phyloP scores from a whole-genome alignment of 1,140 invertebrate genomes.

The Drosophila erecta region DNA sequence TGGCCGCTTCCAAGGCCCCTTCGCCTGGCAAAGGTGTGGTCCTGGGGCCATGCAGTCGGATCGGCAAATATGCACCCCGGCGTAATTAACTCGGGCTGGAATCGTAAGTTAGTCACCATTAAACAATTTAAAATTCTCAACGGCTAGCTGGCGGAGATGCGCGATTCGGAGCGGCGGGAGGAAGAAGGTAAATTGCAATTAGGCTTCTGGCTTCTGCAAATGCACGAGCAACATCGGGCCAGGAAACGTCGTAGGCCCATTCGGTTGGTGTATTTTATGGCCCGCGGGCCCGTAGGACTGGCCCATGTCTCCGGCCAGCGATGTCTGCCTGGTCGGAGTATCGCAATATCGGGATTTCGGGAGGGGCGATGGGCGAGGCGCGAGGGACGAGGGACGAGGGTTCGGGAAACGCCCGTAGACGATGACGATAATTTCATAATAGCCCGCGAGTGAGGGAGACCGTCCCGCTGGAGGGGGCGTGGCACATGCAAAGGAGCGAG shows the following conservation, averaged over 20 bases:
- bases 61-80: constrained; percentile 81
- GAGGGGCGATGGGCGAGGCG: too few relatives aligned
- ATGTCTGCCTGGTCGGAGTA: constrained; percentile 24
- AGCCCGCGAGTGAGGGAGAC: constrained; percentile 59
- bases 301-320: constrained; percentile 57
- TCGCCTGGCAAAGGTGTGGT: constrained; percentile 36
- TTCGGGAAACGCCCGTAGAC: constrained; percentile 21
- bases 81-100: constrained; percentile 81
- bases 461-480: constrained; percentile 55
- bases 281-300: constrained; percentile 59
- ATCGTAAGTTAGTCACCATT: constrained; percentile 83
- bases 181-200: constrained; percentile 79
- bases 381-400: neutral
- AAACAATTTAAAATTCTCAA: constrained; percentile 83
- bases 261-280: constrained; percentile 76
- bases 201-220: constrained; percentile 79
- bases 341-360: too few relatives aligned
- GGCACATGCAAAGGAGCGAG: constrained; percentile 79
- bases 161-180: constrained; percentile 21
- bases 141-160: constrained; percentile 42
- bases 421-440: constrained; percentile 79
- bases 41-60: constrained; percentile 44
- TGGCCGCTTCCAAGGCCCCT: constrained; percentile 20
- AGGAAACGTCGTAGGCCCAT: constrained; percentile 55
- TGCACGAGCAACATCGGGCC: constrained; percentile 30